Percentiles rank a stretch among this genome's conserved stretches.
phyloP scores from a whole-genome alignment of 2,113 vertebrate species.

The Globicephala melas region DNA sequence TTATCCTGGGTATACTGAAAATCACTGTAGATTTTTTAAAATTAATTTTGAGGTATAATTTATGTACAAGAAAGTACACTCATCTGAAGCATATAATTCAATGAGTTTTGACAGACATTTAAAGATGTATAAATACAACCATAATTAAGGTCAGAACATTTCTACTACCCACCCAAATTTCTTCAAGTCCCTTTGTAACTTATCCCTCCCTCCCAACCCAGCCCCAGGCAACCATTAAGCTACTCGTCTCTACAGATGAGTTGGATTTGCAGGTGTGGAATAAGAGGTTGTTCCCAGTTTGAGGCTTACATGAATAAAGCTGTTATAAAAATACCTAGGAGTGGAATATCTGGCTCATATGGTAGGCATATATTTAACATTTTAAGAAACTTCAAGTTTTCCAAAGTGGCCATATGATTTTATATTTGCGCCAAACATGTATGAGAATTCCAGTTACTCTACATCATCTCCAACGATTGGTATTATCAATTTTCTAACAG shows the following conservation, averaged over 20 bases:
- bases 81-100: neutral
- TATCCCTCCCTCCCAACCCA: neutral
- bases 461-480: neutral
- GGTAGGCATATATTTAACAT: neutral
- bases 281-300: neutral
- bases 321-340: neutral
- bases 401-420: neutral
- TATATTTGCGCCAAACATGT: neutral
- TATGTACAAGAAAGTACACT: neutral
- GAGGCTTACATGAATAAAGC: neutral
- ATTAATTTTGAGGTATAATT: neutral
- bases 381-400: neutral
- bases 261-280: neutral
- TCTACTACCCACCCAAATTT: neutral
- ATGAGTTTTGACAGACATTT: neutral
- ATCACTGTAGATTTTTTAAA: neutral
- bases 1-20: neutral
- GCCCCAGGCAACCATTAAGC: neutral
- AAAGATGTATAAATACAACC: neutral
- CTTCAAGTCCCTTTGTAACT: neutral
- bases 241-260: neutral
- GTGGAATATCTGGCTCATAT: neutral
- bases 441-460: neutral
- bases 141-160: neutral
- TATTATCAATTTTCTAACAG: neutral